phyloP scores from a whole-genome alignment of 2,888 invertebrate genomes.

The Limenitis camilla region DNA sequence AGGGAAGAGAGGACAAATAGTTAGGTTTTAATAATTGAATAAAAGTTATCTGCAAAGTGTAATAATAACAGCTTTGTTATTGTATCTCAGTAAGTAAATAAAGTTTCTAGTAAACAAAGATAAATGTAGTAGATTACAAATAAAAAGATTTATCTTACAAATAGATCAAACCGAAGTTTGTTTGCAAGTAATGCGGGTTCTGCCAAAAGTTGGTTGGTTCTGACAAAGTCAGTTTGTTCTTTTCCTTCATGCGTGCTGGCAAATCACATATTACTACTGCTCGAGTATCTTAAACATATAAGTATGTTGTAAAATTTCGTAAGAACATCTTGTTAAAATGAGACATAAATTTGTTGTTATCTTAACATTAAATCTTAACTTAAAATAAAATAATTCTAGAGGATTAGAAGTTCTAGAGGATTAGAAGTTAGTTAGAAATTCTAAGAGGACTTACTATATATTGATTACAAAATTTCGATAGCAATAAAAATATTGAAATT shows the following conservation, averaged over 20 bases:
- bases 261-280: conserved; percentile 6
- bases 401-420: too few relatives aligned
- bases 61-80: conserved; percentile 1
- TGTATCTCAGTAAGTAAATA: neutral
- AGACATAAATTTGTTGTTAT: too few relatives aligned
- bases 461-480: too few relatives aligned
- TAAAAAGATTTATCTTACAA: conserved; percentile 16
- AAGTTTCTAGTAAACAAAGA: neutral
- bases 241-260: conserved; percentile 12
- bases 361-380: too few relatives aligned
- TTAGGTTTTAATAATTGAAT: too few relatives aligned
- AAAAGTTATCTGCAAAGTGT: too few relatives aligned
- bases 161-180: conserved; percentile 20
- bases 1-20: too few relatives aligned
- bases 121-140: neutral
- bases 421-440: too few relatives aligned
- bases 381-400: too few relatives aligned
- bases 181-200: conserved; percentile 17
- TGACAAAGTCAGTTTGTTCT: conserved; percentile 12
- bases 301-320: neutral
- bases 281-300: neutral
- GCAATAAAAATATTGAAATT: too few relatives aligned
- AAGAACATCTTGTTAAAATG: neutral
- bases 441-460: too few relatives aligned
- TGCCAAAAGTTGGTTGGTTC: conserved; percentile 27